A percentile compares a stretch with the other conserved stretches of the same genome.
These are phyloP conservation scores for Littorina saxatilis DNA, from an alignment of 1,140 invertebrate genomes.

Conservation along the genomic window DNA sequence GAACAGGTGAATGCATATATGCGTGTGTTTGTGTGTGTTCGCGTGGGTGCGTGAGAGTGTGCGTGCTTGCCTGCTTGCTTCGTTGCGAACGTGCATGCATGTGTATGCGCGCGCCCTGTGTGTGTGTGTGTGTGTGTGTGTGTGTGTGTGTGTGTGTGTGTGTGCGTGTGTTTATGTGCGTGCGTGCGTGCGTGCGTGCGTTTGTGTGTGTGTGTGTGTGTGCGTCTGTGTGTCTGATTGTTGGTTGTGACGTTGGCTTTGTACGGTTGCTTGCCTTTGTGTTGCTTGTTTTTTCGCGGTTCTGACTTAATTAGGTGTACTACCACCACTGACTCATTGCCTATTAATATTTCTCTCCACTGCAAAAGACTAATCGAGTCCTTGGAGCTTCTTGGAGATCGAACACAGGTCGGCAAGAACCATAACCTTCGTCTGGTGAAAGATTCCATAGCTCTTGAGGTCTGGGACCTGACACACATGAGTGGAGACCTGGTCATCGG, in stretches of 20 bases:
- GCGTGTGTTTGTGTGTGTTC: too few relatives aligned
- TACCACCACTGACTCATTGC: neutral
- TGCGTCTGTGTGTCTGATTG: too few relatives aligned
- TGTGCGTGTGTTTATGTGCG: too few relatives aligned
- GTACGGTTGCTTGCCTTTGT: too few relatives aligned
- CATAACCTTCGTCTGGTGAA: neutral
- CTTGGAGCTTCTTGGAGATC: neutral
- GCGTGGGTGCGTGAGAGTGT: neutral
- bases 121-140: too few relatives aligned
- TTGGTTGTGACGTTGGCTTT: neutral
- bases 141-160: too few relatives aligned
- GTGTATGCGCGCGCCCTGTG: too few relatives aligned
- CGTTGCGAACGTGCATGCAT: neutral
- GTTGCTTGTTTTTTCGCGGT: too few relatives aligned
- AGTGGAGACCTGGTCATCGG: neutral
- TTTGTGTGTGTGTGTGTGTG: too few relatives aligned
- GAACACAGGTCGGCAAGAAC: neutral
- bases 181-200: neutral
- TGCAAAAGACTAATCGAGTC: neutral
- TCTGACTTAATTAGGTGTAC: neutral
- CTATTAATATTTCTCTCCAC: neutral
- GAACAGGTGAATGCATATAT: slow-evolving; percentile 7
- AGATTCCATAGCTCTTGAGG: neutral
- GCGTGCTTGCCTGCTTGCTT: neutral
- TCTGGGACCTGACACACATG: slow-evolving; percentile 4